Percentiles rank a stretch among this genome's conserved stretches.
phyloP scores from a whole-genome alignment of 1,140 invertebrate species.

The Pinna nobilis region DNA sequence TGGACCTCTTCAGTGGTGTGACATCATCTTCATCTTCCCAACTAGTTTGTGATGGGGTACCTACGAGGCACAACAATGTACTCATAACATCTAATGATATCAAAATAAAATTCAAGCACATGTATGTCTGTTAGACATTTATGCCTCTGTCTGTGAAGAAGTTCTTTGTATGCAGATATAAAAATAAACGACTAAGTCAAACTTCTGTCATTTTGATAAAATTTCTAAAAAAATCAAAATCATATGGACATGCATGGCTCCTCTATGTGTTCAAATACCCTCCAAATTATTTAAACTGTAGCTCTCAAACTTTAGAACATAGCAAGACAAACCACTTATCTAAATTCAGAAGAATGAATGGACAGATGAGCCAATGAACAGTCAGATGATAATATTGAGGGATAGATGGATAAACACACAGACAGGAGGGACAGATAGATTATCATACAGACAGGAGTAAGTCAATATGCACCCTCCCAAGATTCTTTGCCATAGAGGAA shows the following conservation, averaged over 20 bases:
- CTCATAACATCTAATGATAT: conserved; percentile 13
- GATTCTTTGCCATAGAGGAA: no score
- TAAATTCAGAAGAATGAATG: no score
- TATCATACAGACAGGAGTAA: no score
- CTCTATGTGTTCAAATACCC: not conserved
- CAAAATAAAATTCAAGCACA: no score
- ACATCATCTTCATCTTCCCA: conserved; percentile 85
- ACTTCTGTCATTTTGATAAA: not conserved
- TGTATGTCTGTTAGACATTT: no score
- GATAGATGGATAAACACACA: no score
- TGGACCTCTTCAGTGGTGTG: conserved; percentile 81
- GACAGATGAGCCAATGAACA: no score
- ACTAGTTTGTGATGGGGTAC: conserved; percentile 80
- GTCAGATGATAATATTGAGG: no score
- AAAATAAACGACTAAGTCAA: not conserved
- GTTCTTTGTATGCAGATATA: not conserved
- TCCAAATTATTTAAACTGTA: not conserved
- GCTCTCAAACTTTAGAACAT: not conserved
- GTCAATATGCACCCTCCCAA: no score
- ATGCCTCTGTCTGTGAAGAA: not conserved
- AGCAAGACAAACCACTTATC: no score
- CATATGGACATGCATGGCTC: no score
- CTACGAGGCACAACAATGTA: conserved; percentile 44
- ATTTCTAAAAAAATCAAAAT: not conserved
- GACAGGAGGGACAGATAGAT: no score